phyloP scores from a whole-genome alignment of 2,797 vertebrate species.

The Gymnopithys bicolor region DNA sequence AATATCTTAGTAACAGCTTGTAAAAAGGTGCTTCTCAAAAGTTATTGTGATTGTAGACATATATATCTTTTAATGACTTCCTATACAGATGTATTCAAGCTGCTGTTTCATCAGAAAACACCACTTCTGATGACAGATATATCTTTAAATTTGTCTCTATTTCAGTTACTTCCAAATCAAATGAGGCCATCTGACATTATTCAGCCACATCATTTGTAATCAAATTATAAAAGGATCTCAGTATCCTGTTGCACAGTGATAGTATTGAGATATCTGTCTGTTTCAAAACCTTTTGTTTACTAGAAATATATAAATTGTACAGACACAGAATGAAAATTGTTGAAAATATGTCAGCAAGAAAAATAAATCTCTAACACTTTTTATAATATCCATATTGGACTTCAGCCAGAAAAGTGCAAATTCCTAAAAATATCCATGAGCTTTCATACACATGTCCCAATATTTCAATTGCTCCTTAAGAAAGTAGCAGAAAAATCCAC shows the following conservation, averaged over 20 bases:
- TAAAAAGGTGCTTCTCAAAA: background rate
- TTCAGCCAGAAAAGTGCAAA: background rate
- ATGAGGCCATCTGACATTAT: background rate
- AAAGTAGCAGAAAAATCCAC: background rate
- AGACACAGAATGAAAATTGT: background rate
- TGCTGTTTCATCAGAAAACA: background rate
- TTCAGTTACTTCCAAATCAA: background rate
- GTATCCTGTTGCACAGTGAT: background rate
- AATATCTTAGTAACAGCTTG: background rate
- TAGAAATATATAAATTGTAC: background rate
- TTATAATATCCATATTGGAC: background rate
- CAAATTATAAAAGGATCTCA: background rate
- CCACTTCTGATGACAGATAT: background rate
- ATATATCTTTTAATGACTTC: background rate
- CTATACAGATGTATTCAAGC: background rate
- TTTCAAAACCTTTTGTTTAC: background rate
- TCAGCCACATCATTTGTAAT: background rate
- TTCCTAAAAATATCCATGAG: background rate
- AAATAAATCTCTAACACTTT: background rate
- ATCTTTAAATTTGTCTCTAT: background rate
- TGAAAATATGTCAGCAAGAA: background rate
- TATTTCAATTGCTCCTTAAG: background rate
- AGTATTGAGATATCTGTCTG: background rate
- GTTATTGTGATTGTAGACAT: background rate
- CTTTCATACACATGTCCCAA: background rate